Evolutionary conservation across 2,797 vertebrate genomes (phyloP).

Genomic region (Rhincodon typus): DNA sequence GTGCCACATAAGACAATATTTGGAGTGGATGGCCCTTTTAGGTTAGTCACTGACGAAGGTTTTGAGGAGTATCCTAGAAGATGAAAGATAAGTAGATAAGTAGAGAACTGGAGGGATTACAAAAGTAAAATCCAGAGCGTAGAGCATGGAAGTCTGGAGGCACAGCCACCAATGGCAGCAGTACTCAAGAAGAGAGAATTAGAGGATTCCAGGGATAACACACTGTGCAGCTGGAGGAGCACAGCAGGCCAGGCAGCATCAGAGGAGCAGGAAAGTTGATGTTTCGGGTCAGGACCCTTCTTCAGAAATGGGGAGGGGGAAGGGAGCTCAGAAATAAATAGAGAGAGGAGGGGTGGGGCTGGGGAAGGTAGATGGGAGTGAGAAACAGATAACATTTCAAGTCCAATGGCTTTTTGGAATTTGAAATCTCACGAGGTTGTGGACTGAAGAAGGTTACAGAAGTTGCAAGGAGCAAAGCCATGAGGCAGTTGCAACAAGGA

Average conservation of each 20-base stretch:
- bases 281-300: too few species aligned
- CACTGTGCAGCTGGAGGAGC: neutral
- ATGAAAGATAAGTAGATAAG: neutral
- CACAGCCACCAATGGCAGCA: neutral
- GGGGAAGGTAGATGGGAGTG: too few species aligned
- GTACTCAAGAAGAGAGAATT: neutral
- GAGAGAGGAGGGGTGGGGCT: too few species aligned
- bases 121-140: neutral
- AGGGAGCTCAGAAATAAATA: too few species aligned
- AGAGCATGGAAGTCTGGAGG: neutral
- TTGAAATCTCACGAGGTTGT: too few species aligned
- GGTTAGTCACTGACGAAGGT: neutral
- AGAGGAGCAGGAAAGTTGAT: too few species aligned
- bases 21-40: neutral
- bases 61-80: neutral
- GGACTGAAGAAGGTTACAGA: too few species aligned
- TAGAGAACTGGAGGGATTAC: neutral
- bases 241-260: too few species aligned
- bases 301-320: too few species aligned
- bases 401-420: too few species aligned
- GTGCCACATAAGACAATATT: neutral
- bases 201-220: neutral
- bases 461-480: too few species aligned
- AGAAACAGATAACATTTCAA: too few species aligned
- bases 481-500: neutral